Evolutionary conservation across 2,113 vertebrate species (phyloP), one percentile per base, ranked within the genome.

Genomic region (Brevimyrus niger): DNA sequence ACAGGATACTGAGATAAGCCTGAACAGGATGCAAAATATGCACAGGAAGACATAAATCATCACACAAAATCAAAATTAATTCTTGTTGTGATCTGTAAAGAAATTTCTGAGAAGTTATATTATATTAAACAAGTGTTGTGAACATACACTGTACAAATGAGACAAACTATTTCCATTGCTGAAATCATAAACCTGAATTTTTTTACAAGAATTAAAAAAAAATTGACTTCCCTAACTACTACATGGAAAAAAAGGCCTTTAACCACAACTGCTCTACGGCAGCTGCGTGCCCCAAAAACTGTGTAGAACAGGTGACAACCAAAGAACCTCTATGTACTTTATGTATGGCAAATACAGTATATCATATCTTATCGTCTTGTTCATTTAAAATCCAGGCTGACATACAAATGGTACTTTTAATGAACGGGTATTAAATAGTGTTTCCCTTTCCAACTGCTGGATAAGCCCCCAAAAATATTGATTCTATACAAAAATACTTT

Each of bases 1-100:
- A 97, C 42, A 97, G 93, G 92, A 97, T 95, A 90, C 96, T 94
- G 92, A 96, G 96, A 92, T 96, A 96, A 31, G 95, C 96, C 96
- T 97, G 94, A 47, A 23, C 8, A 51, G 46, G 48, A 86, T 80
- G 91, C 53, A 92, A n/a, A 89, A 23, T 55, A 4, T 89, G 27
- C 35, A 2, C 8, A 35, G 89, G 50, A 90, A 46, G 10, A 84
- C 35, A 17, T 76, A 38, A 80, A 42, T 80, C 31, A 35, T 27
- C 82, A 85, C 1, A 46, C 21, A 42, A 80, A 80, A 42, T 42
- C 69, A 6, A 3, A 35, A 27, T 73, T 6, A 38, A 76, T 38
- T 76, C 31, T 35, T 38, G 31, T 38, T 38, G 13, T 76, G 69
- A 76, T 15, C 7, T 35, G 35, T 76, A 35, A 76, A 76, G 15